Evolutionary conservation across 2,797 vertebrate genomes (phyloP), one percentile per base, ranked within the genome.

Genomic region (Lepilemur ruficaudatus): DNA sequence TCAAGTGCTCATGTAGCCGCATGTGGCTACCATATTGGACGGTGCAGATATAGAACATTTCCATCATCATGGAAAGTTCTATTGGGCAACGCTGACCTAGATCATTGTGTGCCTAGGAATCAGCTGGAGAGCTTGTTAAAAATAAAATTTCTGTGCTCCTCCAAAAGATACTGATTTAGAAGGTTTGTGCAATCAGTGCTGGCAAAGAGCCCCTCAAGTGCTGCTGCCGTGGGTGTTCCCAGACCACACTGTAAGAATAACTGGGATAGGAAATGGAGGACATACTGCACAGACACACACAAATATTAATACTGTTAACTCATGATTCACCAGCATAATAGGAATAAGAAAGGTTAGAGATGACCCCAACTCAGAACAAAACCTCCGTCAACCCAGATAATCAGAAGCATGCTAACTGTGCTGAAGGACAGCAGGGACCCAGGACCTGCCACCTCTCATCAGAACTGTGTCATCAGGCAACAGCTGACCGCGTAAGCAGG

Each of bases 71-170:
- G 18, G 57, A 25, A 61, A 46, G 76, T 23, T 43, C 43, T 5
- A 5, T 0, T 32, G 55, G 59, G 63, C 41, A 41, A 30, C 17
- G 75, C 32, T 28, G 46, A 48, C 59, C 48, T 35, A 63, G 43
- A 67, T 20, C 69, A 61, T 2, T 28, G 32, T 11, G 20, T 65
- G 41, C 55, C 69, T 46, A 20, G 50, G 63, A 50, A 75, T 30
- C 76, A 67, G n/a, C n/a, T 41, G 43, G 18, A 92, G 55, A 82
- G 9, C 70, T 41, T 85, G 79, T 91, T 52, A 85, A 85, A 91
- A 94, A 89, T 9, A 82, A 73, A 72, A 78, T 48, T 18, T 23
- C 30, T 8, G 11, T 35, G 41, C 48, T 84, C 67, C 48, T 79
- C 48, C 7, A 11, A 41, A 92, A 72, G 55, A 89, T 38, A 50